Conservation (phyloP, 2,113 vertebrate genomes). For the Pseudopipra pipra region DNA sequence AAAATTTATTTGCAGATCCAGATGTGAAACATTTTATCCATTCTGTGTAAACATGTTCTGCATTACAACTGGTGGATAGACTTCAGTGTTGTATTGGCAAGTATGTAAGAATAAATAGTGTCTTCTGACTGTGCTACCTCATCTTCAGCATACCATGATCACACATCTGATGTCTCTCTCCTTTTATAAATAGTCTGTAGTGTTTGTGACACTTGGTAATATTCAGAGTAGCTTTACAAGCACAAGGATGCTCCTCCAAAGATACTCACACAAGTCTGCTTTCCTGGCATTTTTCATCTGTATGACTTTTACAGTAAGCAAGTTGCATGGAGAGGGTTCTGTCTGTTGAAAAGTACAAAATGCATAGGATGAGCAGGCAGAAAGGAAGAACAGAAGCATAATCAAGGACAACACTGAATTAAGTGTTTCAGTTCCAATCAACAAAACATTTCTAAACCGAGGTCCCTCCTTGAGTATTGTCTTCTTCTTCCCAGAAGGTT, state of each 20-base stretch:
- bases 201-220: not conserved
- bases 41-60: not conserved
- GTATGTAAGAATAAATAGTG: not conserved
- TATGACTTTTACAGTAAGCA: slow-evolving; percentile 74
- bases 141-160: not conserved
- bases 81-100: not conserved
- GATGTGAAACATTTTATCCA: not conserved
- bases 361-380: not conserved
- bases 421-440: not conserved
- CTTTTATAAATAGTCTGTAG: not conserved
- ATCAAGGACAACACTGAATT: not conserved
- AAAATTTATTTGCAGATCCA: not conserved
- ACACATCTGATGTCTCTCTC: not conserved
- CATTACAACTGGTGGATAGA: not conserved
- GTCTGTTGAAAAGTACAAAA: slow-evolving; percentile 39
- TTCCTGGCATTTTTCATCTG: slow-evolving; percentile 75
- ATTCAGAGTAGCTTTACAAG: not conserved
- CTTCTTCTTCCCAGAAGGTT: not conserved
- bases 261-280: slow-evolving; percentile 73
- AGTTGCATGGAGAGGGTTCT: slow-evolving; percentile 64
- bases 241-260: not conserved
- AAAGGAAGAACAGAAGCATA: not conserved
- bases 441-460: not conserved
- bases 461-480: not conserved
- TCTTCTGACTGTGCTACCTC: not conserved